Conservation (phyloP, 2,113 vertebrate species). For the Callipepla californica region DNA sequence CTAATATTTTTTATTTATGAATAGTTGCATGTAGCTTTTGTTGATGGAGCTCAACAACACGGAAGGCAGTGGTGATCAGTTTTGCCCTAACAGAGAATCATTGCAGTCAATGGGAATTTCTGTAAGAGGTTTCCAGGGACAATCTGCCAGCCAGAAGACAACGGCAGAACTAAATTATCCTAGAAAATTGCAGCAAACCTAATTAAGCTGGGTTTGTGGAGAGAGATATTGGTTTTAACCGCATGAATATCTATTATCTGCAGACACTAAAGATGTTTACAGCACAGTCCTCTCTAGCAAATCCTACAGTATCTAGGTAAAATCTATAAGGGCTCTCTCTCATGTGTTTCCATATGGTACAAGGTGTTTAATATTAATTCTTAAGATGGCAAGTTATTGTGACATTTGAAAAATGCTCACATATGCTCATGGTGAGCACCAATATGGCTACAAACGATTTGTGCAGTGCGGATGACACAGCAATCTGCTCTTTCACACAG, state of each 20-base stretch:
- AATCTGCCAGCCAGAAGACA: conserved; percentile 62
- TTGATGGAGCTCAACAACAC: conserved; percentile 68
- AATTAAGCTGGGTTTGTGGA: conserved; percentile 61
- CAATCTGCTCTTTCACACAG: background rate
- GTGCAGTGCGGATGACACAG: background rate
- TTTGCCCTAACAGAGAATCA: conserved; percentile 57
- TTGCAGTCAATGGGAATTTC: conserved; percentile 60
- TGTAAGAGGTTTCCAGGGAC: conserved; percentile 63
- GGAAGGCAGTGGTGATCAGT: conserved; percentile 55
- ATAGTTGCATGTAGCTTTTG: conserved; percentile 43
- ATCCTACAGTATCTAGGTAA: background rate
- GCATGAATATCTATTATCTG: conserved; percentile 45
- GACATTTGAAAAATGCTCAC: conserved; percentile 49
- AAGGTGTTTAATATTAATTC: conserved; percentile 49
- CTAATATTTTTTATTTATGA: conserved; percentile 20
- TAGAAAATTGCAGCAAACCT: conserved; percentile 65
- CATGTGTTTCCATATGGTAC: background rate
- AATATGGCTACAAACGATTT: conserved; percentile 16
- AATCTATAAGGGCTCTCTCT: conserved; percentile 12
- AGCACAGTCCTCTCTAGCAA: conserved; percentile 10
- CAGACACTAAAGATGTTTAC: conserved; percentile 28
- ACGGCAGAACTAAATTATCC: conserved; percentile 66
- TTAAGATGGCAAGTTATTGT: background rate
- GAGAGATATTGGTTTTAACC: conserved; percentile 45
- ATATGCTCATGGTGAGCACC: conserved; percentile 50